Evolutionary conservation across 2,113 vertebrate species (phyloP).

Genomic region (Lates calcarifer): DNA sequence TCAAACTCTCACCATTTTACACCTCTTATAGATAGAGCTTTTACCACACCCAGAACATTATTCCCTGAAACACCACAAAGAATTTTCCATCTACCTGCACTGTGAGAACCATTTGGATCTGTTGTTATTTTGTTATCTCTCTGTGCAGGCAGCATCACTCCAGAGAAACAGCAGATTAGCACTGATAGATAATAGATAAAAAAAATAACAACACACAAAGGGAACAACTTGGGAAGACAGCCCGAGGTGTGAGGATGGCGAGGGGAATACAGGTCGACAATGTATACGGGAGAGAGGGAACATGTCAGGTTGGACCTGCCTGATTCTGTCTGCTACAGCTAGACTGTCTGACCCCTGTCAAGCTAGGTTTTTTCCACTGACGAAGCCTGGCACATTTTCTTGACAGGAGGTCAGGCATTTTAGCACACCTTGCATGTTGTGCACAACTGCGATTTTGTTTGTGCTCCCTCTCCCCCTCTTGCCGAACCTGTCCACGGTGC

Average conservation of each 20-base stretch:
- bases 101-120: not conserved
- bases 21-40: not conserved
- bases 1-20: slow-evolving; percentile 45
- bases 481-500: slow-evolving; percentile 35
- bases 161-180: slow-evolving; percentile 35
- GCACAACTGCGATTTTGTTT: slow-evolving; percentile 44
- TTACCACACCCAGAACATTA: slow-evolving; percentile 12
- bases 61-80: slow-evolving; percentile 7
- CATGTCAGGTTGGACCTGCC: slow-evolving; percentile 62
- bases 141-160: slow-evolving; percentile 18
- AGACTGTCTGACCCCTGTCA: slow-evolving; percentile 76
- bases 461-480: slow-evolving; percentile 10
- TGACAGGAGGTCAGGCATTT: slow-evolving; percentile 74
- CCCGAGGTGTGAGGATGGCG: slow-evolving; percentile 40
- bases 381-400: slow-evolving; percentile 43
- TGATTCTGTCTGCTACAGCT: slow-evolving; percentile 48
- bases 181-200: slow-evolving; percentile 7
- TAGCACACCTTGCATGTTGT: slow-evolving; percentile 77
- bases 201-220: slow-evolving; percentile 13
- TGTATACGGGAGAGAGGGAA: slow-evolving; percentile 4
- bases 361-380: slow-evolving; percentile 61
- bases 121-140: slow-evolving; percentile 37
- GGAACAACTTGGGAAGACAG: slow-evolving; percentile 38
- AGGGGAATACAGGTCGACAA: slow-evolving; percentile 64
- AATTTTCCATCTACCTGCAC: not conserved